Conservation (phyloP, 92 coral and sea anemone species). For the Pocillopora grandis region DNA sequence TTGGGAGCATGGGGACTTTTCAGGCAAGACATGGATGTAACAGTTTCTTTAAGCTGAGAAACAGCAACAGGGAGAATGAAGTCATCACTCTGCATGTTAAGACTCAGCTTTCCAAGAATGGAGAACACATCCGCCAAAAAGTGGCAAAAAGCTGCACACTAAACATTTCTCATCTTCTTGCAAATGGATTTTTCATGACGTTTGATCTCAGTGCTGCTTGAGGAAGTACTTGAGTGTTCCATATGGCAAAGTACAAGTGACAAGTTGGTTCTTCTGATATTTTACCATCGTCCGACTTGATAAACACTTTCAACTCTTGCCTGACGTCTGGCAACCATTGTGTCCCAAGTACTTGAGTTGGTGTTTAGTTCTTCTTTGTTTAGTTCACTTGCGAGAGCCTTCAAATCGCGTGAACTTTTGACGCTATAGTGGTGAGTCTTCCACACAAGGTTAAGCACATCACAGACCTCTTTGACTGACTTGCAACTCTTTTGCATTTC, state of each 20-base stretch:
- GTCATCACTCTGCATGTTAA: conserved; percentile 38
- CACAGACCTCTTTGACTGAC: conserved; percentile 44
- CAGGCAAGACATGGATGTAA: conserved; percentile 38
- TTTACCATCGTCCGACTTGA: conserved; percentile 30
- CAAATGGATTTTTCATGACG: conserved; percentile 40
- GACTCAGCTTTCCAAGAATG: conserved; percentile 22
- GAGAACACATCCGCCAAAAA: conserved; percentile 53
- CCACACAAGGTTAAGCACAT: conserved; percentile 46
- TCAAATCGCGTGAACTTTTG: conserved; percentile 44
- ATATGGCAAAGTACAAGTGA: conserved; percentile 48
- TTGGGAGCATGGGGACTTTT: conserved; percentile 35
- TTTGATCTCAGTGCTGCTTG: conserved; percentile 49
- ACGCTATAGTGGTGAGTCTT: conserved; percentile 52
- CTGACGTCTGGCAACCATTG: conserved; percentile 55
- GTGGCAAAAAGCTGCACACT: conserved; percentile 57
- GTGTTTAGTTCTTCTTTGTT: conserved; percentile 45
- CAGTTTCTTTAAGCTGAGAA: conserved; percentile 38
- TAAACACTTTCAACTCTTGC: conserved; percentile 43
- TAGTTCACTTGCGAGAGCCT: conserved; percentile 43
- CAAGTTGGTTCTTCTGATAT: conserved; percentile 35
- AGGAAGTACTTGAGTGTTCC: conserved; percentile 50
- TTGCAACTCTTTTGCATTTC: conserved; percentile 48
- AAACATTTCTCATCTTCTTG: conserved; percentile 38
- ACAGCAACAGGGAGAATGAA: conserved; percentile 53
- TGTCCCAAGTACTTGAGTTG: conserved; percentile 52